Base-by-base conservation (phyloP, 2,113 vertebrate species). In the Mola mola region DNA sequence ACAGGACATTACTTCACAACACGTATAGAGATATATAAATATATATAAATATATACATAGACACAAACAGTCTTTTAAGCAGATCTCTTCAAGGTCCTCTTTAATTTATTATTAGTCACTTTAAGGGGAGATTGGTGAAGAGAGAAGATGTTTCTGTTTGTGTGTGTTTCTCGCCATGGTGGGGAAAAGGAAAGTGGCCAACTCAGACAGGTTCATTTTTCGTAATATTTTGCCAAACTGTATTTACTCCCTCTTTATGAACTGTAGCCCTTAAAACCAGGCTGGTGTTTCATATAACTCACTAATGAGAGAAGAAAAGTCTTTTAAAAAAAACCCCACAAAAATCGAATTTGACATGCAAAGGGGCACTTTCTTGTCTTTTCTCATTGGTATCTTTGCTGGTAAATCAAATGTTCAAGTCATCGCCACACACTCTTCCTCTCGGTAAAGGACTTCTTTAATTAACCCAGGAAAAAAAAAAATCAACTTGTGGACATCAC, bases 101-200 rank as follows among this genome's bases (percentile, higher is more conserved):
- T 92, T 89, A 89, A 92, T 92, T 93, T 92, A 93, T 93, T 91
- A 83, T 87, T 87, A 82, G 87, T 91, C 84, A 84, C 81, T 89
- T 81, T 63, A 81, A 79, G 81, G 85, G 78, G 79, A 86, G 73
- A 83, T 79, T 81, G 76, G 63, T 81, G 48, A 62, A 62, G 43
- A 75, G 67, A 78, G 66, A 44, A 78, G 60, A 63, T 74, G 66
- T 70, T 75, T 58, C 11, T 52, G 40, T 81, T 79, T 24, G 4
- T 57, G 17, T 68, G 44, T 51, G 34, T 62, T 50, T 74, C 61
- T 82, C 62, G 62, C 48, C 57, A n/a, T 66, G 63, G 56, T 66
- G 65, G 67, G 64, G 52, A 67, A 58, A 72, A 71, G 44, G 20
- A 51, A 65, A 60, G 62, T 59, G 66, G 63, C 71, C 66, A 67